Evolutionary conservation across 1,140 invertebrate species (phyloP).

Genomic region (Drosophila littoralis): DNA sequence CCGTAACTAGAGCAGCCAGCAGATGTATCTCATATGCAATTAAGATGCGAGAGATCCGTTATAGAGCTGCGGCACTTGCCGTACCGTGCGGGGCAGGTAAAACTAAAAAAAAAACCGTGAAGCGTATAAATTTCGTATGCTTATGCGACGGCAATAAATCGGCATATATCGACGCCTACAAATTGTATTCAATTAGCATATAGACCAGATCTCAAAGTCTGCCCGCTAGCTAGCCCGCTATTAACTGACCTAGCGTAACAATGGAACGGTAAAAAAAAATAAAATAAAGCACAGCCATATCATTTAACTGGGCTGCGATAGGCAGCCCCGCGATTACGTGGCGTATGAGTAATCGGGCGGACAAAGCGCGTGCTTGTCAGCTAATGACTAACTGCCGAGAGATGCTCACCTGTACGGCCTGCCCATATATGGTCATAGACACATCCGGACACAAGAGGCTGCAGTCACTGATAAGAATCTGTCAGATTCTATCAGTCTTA

Average conservation of each 20-base stretch:
- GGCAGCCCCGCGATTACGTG: constrained; percentile 56
- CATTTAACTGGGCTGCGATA: constrained; percentile 11
- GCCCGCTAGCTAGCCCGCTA: not conserved
- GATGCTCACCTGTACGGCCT: not conserved
- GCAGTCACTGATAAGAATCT: constrained; percentile 20
- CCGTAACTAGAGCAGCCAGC: constrained; percentile 63
- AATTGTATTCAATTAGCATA: constrained; percentile 14
- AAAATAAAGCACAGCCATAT: constrained; percentile 3
- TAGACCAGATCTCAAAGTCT: constrained; percentile 1
- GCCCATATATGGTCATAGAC: constrained; percentile 27
- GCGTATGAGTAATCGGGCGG: constrained; percentile 63
- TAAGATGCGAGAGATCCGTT: constrained; percentile 13
- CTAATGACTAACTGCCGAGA: constrained; percentile 31
- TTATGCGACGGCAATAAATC: constrained; percentile 5
- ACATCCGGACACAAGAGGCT: constrained; percentile 8
- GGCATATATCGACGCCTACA: constrained; percentile 11
- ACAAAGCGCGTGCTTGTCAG: not conserved
- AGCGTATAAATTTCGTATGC: constrained; percentile 24
- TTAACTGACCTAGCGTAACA: constrained; percentile 50
- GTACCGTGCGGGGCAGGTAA: constrained; percentile 10
- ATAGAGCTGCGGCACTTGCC: constrained; percentile 20
- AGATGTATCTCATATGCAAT: constrained; percentile 60
- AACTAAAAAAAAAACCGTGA: not conserved
- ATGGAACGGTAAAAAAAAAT: constrained; percentile 28
- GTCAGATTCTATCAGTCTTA: constrained; percentile 3